Evolutionary conservation across 2,113 vertebrate genomes (phyloP).

Genomic region (Eubucco bourcierii): DNA sequence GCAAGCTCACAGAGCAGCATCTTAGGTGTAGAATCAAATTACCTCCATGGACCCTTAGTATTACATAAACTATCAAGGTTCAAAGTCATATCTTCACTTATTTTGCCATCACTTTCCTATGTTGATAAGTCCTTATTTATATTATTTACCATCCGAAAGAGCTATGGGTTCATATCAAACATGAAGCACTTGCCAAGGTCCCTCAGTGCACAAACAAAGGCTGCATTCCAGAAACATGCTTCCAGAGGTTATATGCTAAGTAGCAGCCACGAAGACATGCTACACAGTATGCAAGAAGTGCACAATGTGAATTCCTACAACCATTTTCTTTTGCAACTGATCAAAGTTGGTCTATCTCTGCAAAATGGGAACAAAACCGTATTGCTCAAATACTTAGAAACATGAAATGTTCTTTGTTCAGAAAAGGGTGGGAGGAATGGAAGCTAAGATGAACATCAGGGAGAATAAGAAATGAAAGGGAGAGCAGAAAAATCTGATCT

Average conservation of each 20-base stretch:
- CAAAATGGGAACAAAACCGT: not conserved
- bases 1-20: not conserved
- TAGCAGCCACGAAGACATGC: not conserved
- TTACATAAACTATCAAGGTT: not conserved
- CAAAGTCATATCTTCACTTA: not conserved
- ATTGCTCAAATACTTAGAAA: not conserved
- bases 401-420: not conserved
- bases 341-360: not conserved
- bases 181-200: not conserved
- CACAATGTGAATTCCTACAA: not conserved
- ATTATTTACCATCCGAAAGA: not conserved
- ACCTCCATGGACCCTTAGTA: not conserved
- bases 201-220: constrained; percentile 4
- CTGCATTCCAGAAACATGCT: not conserved
- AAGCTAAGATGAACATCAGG: not conserved
- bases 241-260: not conserved
- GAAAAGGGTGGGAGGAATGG: not conserved
- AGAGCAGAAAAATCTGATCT: not conserved
- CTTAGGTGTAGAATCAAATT: not conserved
- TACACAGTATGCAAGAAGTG: not conserved
- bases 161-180: not conserved
- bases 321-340: not conserved
- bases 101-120: not conserved
- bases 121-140: not conserved
- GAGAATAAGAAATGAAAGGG: not conserved